A percentile compares a stretch with the other conserved stretches of the same genome.
Conservation (phyloP, 2,888 invertebrate species). For the Chymomyza amoena region DNA sequence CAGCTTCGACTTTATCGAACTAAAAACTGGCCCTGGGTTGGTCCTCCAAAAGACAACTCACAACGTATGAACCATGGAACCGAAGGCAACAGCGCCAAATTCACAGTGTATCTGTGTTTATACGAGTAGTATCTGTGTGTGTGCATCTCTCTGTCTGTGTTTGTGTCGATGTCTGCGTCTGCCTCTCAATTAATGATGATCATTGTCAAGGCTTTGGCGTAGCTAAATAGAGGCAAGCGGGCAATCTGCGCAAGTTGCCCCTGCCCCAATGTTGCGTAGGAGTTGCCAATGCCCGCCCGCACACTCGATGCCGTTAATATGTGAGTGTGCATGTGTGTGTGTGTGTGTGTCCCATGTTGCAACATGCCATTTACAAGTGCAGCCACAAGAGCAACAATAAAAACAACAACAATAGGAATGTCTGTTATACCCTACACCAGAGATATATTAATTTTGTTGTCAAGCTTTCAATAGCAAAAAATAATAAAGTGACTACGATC, state of each 20-base stretch:
- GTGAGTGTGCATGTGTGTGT: too few relatives aligned
- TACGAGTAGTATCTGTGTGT: background rate
- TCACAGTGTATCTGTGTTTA: background rate
- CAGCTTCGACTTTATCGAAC: background rate
- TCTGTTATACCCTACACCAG: background rate
- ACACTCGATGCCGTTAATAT: constrained; percentile 15
- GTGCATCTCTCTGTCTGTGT: constrained; percentile 18
- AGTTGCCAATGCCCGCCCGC: constrained; percentile 38
- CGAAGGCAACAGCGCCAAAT: constrained; percentile 14
- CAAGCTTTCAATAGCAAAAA: too few relatives aligned
- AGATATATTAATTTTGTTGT: background rate
- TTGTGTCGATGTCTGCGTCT: constrained; percentile 25
- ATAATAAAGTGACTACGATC: too few relatives aligned
- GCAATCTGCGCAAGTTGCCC: constrained; percentile 42
- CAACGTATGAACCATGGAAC: background rate
- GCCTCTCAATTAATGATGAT: constrained; percentile 73
- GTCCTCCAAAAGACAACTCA: background rate
- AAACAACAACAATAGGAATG: constrained; percentile 22
- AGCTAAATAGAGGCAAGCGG: constrained; percentile 68
- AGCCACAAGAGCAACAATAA: constrained; percentile 22
- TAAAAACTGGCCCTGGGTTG: background rate
- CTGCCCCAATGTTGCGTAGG: constrained; percentile 55
- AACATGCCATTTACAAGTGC: constrained; percentile 74
- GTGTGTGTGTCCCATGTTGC: constrained; percentile 67
- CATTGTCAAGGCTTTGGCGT: constrained; percentile 70